phyloP scores from a whole-genome alignment of 2,888 invertebrate genomes.

The Parapristionchus giblindavisi region DNA sequence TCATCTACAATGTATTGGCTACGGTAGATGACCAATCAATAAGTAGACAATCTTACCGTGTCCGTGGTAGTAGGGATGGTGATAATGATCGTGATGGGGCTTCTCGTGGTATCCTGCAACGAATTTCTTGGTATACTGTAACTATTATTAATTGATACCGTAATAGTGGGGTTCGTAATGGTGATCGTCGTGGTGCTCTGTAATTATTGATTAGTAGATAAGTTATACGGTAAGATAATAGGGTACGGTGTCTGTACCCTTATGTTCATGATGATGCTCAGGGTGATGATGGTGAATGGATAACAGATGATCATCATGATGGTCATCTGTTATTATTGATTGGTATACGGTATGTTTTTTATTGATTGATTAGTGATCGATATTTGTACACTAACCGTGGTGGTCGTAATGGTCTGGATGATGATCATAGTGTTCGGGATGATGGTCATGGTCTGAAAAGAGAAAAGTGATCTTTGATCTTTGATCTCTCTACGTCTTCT shows the following conservation, averaged over 20 bases:
- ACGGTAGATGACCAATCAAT: background rate
- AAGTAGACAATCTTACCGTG: too few species aligned
- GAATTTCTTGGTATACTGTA: too few species aligned
- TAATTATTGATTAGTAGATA: background rate
- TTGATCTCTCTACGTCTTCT: background rate
- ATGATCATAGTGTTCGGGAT: constrained; percentile 22
- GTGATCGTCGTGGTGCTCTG: constrained; percentile 28
- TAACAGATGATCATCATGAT: constrained; percentile 30
- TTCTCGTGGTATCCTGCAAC: background rate
- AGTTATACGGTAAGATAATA: background rate
- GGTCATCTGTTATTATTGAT: background rate
- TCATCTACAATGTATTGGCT: background rate
- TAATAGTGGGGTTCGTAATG: constrained; percentile 31
- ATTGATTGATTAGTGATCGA: too few species aligned
- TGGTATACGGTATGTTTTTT: background rate
- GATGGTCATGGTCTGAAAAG: constrained; percentile 25
- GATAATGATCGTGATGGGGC: background rate
- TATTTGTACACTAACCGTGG: constrained; percentile 8
- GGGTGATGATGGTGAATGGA: constrained; percentile 18
- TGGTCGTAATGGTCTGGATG: constrained; percentile 27
- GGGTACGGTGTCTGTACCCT: background rate
- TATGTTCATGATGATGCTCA: background rate
- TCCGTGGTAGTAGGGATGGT: background rate
- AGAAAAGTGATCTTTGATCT: background rate
- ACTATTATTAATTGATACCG: constrained; percentile 12